Evolutionary conservation across 2,888 invertebrate species (phyloP).

Genomic region (Lochmaea capreae): DNA sequence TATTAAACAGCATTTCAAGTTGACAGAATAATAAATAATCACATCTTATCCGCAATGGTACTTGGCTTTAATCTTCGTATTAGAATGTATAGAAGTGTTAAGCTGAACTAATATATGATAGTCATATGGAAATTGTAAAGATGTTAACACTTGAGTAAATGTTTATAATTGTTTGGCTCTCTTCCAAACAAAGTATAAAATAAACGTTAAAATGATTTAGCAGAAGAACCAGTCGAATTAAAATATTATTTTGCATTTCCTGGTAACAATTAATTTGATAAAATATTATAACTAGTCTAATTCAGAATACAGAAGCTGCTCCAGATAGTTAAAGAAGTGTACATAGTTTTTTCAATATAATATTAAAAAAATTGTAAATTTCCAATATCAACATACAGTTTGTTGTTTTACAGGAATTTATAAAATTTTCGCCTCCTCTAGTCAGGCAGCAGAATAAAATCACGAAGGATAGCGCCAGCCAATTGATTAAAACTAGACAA

Average conservation of each 20-base stretch:
- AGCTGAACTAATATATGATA: slow-evolving; percentile 26
- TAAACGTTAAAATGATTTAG: neutral
- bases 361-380: too few relatives aligned
- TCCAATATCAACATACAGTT: too few relatives aligned
- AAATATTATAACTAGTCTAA: neutral
- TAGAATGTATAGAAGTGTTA: slow-evolving; percentile 11
- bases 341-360: too few relatives aligned
- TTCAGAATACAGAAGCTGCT: neutral
- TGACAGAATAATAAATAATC: slow-evolving; percentile 32
- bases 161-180: slow-evolving; percentile 15
- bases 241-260: neutral
- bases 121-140: slow-evolving; percentile 2
- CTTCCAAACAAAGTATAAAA: neutral
- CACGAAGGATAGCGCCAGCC: too few relatives aligned
- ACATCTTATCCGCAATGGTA: slow-evolving; percentile 12
- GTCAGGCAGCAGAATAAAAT: too few relatives aligned
- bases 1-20: slow-evolving; percentile 26
- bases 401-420: too few relatives aligned
- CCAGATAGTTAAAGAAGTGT: neutral
- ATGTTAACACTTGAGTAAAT: slow-evolving; percentile 8
- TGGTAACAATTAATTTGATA: neutral
- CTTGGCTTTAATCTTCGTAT: slow-evolving; percentile 4
- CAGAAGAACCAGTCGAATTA: neutral
- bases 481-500: too few relatives aligned
- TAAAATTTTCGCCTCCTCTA: too few relatives aligned